Conservation (phyloP, 2,888 invertebrate species). For the Hermaeophaga mercurialis region DNA sequence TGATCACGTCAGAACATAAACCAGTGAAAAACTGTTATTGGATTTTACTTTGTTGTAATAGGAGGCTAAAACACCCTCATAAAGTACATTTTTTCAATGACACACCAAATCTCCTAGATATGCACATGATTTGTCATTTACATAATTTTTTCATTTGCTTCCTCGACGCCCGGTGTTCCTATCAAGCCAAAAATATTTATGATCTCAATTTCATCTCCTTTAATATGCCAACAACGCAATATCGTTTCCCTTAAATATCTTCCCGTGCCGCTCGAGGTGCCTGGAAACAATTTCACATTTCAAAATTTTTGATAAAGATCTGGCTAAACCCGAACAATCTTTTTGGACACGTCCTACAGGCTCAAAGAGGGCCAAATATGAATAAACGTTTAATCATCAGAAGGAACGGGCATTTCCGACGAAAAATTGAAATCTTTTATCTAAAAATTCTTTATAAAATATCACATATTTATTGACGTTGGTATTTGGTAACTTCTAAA, state of each 20-base stretch:
- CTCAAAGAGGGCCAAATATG: too few species aligned
- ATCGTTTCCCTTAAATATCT: conserved; percentile 19
- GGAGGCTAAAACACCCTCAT: conserved; percentile 12
- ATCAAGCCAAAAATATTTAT: conserved; percentile 24
- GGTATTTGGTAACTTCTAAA: too few species aligned
- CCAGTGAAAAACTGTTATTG: too few species aligned
- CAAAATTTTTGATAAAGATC: conserved; percentile 20
- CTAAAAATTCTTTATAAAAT: too few species aligned
- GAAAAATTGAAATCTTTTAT: too few species aligned
- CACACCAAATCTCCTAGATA: conserved; percentile 17
- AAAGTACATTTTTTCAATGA: conserved; percentile 18
- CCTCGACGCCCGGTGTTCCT: conserved; percentile 7
- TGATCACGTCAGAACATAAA: too few species aligned
- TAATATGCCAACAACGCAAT: conserved; percentile 26
- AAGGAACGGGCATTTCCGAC: too few species aligned
- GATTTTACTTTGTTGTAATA: too few species aligned
- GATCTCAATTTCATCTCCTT: conserved; percentile 23
- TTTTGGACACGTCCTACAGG: too few species aligned
- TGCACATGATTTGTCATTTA: conserved; percentile 25
- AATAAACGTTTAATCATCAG: too few species aligned
- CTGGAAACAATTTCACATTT: conserved; percentile 21
- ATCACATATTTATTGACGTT: too few species aligned
- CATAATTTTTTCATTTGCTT: conserved; percentile 28
- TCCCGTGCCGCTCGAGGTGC: background rate
- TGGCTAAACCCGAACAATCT: background rate